Conservation (phyloP, 2,797 vertebrate species). For the Pitangus sulphuratus region DNA sequence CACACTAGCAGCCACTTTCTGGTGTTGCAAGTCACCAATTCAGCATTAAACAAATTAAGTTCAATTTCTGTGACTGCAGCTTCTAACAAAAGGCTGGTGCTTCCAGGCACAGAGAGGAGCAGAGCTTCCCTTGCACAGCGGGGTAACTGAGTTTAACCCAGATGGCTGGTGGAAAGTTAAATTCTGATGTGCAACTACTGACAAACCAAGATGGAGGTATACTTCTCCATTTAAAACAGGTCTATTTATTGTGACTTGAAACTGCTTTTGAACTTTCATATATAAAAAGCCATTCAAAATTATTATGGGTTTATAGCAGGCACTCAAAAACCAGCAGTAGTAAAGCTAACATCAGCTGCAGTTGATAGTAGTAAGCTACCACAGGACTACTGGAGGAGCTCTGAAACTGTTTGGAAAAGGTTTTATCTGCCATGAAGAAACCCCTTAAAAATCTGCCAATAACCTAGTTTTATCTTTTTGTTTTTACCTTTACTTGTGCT, state of each 20-base stretch:
- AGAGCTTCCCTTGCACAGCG: not conserved
- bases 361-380: not conserved
- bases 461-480: not conserved
- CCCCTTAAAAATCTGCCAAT: not conserved
- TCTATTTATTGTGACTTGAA: not conserved
- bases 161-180: not conserved
- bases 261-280: not conserved
- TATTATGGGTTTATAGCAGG: not conserved
- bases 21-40: not conserved
- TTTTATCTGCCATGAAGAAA: not conserved
- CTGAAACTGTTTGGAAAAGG: not conserved
- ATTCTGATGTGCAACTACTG: not conserved
- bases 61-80: not conserved
- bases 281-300: not conserved
- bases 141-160: not conserved
- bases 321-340: not conserved
- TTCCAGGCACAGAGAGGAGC: not conserved
- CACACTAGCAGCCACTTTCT: accelerated
- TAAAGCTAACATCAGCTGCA: not conserved
- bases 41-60: not conserved
- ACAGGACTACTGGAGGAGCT: not conserved
- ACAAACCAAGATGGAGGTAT: not conserved
- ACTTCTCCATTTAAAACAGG: not conserved
- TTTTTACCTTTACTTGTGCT: slow-evolving; percentile 84
- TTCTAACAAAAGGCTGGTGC: not conserved